Base-by-base conservation (phyloP, 2,113 vertebrate species). In the Phalacrocorax pelagicus region DNA sequence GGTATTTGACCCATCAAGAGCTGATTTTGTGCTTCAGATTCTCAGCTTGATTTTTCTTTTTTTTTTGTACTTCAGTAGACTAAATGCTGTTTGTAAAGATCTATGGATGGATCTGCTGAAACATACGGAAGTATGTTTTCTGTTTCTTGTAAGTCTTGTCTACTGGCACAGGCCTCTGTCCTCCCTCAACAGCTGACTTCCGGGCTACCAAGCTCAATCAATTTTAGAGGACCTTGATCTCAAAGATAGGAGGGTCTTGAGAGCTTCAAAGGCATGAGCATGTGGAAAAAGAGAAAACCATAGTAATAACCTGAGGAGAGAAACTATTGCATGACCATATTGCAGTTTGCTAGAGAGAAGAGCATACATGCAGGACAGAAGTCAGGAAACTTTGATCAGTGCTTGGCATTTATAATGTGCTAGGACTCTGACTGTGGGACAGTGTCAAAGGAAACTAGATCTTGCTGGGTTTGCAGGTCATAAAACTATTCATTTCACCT, bases 401-500 rank as follows among this genome's bases (percentile, higher is more conserved):
- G 34, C 36, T 86, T 89, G 65, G 36, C 38, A 47, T 79, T 84
- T 65, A 27, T 84, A 71, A 78, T 70, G 46, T 22, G 10, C 22
- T 40, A 24, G 70, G 40, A 34, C 61, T 89, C 58, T 49, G 66
- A 26, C 89, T 81, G 69, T 63, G 57, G 81, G 73, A 42, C 78
- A 61, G 58, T 71, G 74, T 94, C 27, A 82, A 73, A 90, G 40
- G 77, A 92, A 87, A 61, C 30, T 13, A 24, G 52, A 87, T 91
- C 86, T 95, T 75, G 24, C 69, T 85, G 65, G 44, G 70, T 73
- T 92, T 93, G 46, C 40, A 51, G 87, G 57, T 96, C 66, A 66
- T 72, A 55, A 85, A 92, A 57, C 73, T 91, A 52, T 90, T 93
- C 27, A 57, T 92, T 97, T 95, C 87, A 92, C 88, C 72, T 92